Conservation (phyloP, 2,888 invertebrate genomes). For the Harpalus rubripes region DNA sequence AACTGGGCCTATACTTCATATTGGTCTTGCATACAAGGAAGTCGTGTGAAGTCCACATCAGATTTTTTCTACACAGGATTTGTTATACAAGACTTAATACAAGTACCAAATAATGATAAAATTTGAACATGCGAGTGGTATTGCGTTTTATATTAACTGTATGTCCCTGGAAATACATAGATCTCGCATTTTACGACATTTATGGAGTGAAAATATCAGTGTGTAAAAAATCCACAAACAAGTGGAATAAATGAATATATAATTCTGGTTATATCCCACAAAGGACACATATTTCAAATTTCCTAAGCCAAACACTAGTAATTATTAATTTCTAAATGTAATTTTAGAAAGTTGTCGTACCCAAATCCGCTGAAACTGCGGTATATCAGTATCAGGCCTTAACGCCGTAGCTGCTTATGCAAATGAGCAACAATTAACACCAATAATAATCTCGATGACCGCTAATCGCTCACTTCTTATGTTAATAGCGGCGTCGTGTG, state of each 20-base stretch:
- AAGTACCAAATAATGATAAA: not conserved
- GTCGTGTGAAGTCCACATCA: too few species aligned
- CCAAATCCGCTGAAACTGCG: constrained; percentile 13
- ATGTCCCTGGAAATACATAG: not conserved
- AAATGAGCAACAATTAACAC: constrained; percentile 57
- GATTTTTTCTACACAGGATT: too few species aligned
- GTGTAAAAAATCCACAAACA: not conserved
- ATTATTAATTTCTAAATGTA: constrained; percentile 29
- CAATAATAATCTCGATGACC: constrained; percentile 56
- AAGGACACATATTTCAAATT: constrained; percentile 8
- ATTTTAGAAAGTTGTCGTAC: constrained; percentile 29
- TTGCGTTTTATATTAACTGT: not conserved
- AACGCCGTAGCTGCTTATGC: constrained; percentile 36
- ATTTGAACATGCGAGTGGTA: not conserved
- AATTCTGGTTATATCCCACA: not conserved
- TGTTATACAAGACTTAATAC: not conserved
- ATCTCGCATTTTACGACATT: not conserved
- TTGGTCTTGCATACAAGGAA: too few species aligned
- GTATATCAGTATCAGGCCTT: constrained; percentile 1
- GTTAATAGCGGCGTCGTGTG: constrained; percentile 48
- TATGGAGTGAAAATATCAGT: constrained; percentile 1
- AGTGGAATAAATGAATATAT: not conserved
- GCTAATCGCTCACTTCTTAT: constrained; percentile 56
- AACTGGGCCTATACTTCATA: too few species aligned
- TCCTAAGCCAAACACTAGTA: not conserved